phyloP scores from a whole-genome alignment of 2,888 invertebrate species.

The Julus scanicus region DNA sequence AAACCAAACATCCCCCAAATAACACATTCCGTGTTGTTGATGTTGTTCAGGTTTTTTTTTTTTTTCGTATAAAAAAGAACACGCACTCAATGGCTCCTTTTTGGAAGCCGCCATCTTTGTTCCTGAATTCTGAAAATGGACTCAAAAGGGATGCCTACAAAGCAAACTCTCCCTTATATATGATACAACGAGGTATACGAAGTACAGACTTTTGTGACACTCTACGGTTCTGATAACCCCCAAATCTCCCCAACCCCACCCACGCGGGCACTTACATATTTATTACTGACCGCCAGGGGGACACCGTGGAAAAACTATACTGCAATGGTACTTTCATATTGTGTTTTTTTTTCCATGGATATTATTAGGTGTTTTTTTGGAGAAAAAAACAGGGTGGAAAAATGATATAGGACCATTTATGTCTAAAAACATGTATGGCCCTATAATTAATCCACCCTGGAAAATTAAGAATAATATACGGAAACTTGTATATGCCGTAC shows the following conservation, averaged over 20 bases:
- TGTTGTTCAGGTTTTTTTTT: background rate
- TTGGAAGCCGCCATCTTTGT: slow-evolving; percentile 39
- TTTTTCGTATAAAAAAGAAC: background rate
- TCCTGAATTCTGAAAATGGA: background rate
- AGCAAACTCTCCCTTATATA: background rate
- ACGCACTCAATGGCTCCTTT: background rate
- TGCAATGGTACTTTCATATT: background rate
- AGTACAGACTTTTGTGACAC: background rate
- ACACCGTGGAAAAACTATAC: background rate
- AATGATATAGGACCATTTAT: too few relatives aligned
- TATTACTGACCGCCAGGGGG: slow-evolving; percentile 1
- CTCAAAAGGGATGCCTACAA: background rate
- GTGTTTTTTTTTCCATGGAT: background rate
- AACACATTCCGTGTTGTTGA: slow-evolving; percentile 44
- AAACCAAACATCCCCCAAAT: background rate
- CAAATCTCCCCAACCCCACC: too few relatives aligned
- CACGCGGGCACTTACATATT: background rate
- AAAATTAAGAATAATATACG: too few relatives aligned
- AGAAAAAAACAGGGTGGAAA: too few relatives aligned
- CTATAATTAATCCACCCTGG: too few relatives aligned
- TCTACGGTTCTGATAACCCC: background rate
- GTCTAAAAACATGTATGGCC: too few relatives aligned
- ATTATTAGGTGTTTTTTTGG: background rate
- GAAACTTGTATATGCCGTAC: background rate
- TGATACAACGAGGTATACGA: slow-evolving; percentile 16